Evolutionary conservation across 2,888 invertebrate genomes (phyloP), one percentile per base, ranked within the genome.

Genomic region (Gibbula magus): DNA sequence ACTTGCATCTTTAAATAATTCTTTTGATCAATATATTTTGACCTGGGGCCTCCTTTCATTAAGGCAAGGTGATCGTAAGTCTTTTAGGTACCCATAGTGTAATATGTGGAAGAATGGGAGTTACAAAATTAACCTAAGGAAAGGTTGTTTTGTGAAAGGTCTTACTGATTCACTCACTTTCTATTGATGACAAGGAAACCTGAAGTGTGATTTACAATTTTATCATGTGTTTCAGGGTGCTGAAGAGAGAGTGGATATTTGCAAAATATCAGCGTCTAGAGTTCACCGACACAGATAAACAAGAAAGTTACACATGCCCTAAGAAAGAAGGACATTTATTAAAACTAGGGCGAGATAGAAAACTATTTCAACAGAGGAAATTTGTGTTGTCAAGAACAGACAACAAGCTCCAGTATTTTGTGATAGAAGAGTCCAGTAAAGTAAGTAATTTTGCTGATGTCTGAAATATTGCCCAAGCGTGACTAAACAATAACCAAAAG

Each of bases 191-290:
- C n/a, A n/a, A n/a, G n/a, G n/a, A n/a, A n/a, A n/a, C n/a, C n/a
- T n/a, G n/a, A n/a, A n/a, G n/a, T n/a, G 39, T 5, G 20, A 20
- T 52, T 73, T 73, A 22, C 74, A 54, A 78, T 83, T 73, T 8
- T 73, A 18, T 39, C 2, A 70, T 74, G n/a, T 20, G 18, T 94
- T 94, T 10, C 93, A 97, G 97, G 92, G 96, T 97, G 70, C 94
- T 98, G 79, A 94, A 96, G 81, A 97, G 97, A 91, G 97, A 98
- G 92, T 98, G 97, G 96, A 97, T 98, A 84, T 94, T 96, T 85
- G 97, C 97, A 7, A 98, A 98, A 93, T 98, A 98, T 93, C 95
- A 96, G 92, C 94, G 97, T 78, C 96, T 96, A 93, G 97, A 98
- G 91, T 98, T 98, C 92, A 95, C 95, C 86, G 95, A 96, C 87